These are phyloP conservation scores for Chaenogobius annularis DNA, from an alignment of 2,113 vertebrate species.

Conservation along the genomic window DNA sequence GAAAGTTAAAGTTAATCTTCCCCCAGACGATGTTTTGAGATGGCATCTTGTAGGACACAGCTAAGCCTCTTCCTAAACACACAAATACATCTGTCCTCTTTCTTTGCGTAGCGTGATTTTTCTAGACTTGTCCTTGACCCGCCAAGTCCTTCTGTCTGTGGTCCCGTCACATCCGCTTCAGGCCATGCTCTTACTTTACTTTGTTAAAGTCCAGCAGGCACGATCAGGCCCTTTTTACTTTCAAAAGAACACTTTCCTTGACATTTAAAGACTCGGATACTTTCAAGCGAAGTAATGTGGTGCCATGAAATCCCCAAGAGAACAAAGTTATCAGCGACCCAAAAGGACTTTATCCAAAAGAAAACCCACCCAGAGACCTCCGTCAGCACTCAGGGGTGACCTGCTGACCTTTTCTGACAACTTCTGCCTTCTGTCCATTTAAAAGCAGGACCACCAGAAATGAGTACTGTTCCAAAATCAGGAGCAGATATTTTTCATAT, in stretches of 20 bases:
- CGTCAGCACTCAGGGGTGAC: constrained; percentile 22
- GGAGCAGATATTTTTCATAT: not conserved
- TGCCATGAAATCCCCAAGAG: constrained; percentile 8
- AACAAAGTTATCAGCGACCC: constrained; percentile 18
- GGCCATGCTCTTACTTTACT: constrained; percentile 51
- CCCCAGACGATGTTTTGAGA: constrained; percentile 3
- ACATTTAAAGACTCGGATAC: constrained; percentile 39
- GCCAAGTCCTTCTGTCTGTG: constrained; percentile 34
- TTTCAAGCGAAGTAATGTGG: not conserved
- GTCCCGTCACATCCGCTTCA: constrained; percentile 19
- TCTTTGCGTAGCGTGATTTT: constrained; percentile 22
- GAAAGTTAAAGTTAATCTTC: not conserved
- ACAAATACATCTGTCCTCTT: constrained; percentile 29
- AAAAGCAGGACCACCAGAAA: not conserved
- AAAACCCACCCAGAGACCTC: constrained; percentile 24
- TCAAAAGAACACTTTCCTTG: constrained; percentile 22
- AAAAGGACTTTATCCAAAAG: constrained; percentile 38
- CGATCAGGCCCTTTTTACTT: constrained; percentile 29
- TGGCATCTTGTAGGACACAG: constrained; percentile 8
- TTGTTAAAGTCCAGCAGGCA: constrained; percentile 61
- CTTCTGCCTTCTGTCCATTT: constrained; percentile 32
- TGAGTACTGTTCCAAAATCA: not conserved
- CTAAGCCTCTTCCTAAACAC: constrained; percentile 19
- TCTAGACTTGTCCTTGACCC: constrained; percentile 36
- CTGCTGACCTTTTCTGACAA: constrained; percentile 34